A percentile compares a stretch with the other conserved stretches of the same genome.
phyloP scores from a whole-genome alignment of 1,140 invertebrate genomes.

The Aphelenchoides fujianensis region DNA sequence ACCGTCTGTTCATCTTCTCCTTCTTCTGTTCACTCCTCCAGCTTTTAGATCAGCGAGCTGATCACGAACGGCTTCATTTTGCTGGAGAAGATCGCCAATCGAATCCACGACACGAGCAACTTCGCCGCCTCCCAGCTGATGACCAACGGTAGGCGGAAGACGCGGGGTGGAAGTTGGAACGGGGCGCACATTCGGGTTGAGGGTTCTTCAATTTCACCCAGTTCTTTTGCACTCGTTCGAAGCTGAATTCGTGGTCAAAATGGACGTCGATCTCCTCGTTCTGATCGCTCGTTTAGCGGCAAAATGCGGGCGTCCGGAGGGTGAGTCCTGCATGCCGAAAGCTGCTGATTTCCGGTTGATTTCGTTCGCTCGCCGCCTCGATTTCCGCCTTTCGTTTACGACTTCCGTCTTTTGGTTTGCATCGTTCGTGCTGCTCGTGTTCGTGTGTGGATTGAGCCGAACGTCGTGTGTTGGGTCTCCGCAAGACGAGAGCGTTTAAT shows the following conservation, averaged over 20 bases:
- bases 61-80: background rate
- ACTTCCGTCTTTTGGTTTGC: background rate
- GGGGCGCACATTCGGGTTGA: no score
- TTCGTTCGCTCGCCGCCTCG: background rate
- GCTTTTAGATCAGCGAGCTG: conserved; percentile 28
- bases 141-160: conserved; percentile 38
- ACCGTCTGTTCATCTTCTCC: background rate
- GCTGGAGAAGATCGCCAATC: conserved; percentile 34
- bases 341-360: background rate
- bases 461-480: no score
- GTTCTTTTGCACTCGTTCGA: no score
- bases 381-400: no score
- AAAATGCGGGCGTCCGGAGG: background rate
- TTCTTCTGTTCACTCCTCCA: background rate
- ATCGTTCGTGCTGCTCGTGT: no score
- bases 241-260: no score
- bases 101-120: conserved; percentile 39
- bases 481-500: no score
- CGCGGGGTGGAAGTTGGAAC: no score
- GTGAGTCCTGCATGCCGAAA: background rate
- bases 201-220: no score
- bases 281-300: background rate
- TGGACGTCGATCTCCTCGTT: no score
- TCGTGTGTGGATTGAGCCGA: no score
- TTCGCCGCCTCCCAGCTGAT: conserved; percentile 42